Base-by-base conservation (phyloP, 2,797 vertebrate species). In the Taenioides sp. region DNA sequence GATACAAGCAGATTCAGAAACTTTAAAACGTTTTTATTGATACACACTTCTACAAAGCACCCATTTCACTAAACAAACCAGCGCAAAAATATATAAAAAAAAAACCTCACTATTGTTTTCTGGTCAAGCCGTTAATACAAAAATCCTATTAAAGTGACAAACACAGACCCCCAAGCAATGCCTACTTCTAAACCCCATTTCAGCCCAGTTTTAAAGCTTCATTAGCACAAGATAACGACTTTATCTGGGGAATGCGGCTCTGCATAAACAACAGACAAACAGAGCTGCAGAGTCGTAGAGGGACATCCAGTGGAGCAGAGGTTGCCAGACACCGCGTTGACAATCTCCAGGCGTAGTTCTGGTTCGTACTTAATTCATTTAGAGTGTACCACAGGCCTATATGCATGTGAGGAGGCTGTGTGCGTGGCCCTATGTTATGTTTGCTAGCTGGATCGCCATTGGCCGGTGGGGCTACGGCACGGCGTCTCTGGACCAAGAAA, bases 301-400 rank as follows among this genome's bases (percentile, higher is more conserved):
- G 76, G 77, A 78, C 72, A 77, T 73, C 27, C 79, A 80, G 73
- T 74, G 69, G 65, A 73, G 65, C 76, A 65, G 80, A 70, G 77
- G 77, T 72, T 77, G 86, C 77, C 90, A 90, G 89, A 90, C 86
- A 86, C 79, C 80, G 66, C 82, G 11, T 23, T 89, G 90, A 92
- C 61, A 20, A 84, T 84, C 78, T 88, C 90, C 90, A 92, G 90
- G 87, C 86, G 1, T 47, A 78, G 81, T 68, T 88, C 89, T 92
- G 88, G 78, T 75, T 78, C 74, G 34, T 54, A 7, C 71, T 77
- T 90, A 90, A 92, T 89, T 80, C 67, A 88, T 74, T 91, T 91
- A 90, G 75, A 63, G 71, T 85, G 75, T 31, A 83, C 71, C 71
- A 81, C 81, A 87, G 86, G 80, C 86, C 77, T 52, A 54, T 69